These are phyloP conservation scores for Otus sunia DNA, from an alignment of 2,113 vertebrate genomes.

Conservation along the genomic window DNA sequence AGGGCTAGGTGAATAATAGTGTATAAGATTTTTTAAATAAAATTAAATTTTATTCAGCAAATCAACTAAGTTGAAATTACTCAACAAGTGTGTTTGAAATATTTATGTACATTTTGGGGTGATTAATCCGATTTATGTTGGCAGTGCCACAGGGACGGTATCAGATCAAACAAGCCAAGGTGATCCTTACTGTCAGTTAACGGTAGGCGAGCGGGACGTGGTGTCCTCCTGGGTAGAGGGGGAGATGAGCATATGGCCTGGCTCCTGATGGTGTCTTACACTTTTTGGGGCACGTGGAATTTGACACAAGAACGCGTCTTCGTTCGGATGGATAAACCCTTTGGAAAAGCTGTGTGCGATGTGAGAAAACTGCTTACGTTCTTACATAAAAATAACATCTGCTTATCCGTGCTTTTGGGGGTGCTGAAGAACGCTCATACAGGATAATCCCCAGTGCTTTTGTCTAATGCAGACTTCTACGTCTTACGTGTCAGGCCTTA, in stretches of 20 bases:
- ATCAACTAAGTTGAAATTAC: slow-evolving; percentile 51
- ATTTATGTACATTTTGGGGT: not conserved
- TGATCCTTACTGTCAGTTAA: not conserved
- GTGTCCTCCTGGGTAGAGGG: not conserved
- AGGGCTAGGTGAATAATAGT: slow-evolving; percentile 67
- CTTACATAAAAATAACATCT: accelerated
- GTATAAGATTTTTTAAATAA: slow-evolving; percentile 71
- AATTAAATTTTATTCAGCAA: slow-evolving; percentile 71
- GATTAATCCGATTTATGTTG: not conserved
- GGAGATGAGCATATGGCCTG: accelerated
- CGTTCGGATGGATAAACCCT: not conserved
- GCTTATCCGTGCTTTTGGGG: not conserved
- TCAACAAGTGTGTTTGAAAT: slow-evolving; percentile 17
- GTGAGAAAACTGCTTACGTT: not conserved
- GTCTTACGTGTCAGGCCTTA: not conserved
- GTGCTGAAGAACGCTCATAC: accelerated
- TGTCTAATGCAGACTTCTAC: not conserved
- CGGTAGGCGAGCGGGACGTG: not conserved
- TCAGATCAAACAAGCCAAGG: not conserved
- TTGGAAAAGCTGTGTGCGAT: not conserved
- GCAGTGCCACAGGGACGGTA: not conserved
- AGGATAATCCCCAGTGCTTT: not conserved
- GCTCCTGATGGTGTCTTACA: accelerated
- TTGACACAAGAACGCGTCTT: not conserved
- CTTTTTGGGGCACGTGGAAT: accelerated